Percentiles rank a stretch among this genome's conserved stretches.
phyloP scores from a whole-genome alignment of 1,140 invertebrate genomes.

The Eumaeus atala region DNA sequence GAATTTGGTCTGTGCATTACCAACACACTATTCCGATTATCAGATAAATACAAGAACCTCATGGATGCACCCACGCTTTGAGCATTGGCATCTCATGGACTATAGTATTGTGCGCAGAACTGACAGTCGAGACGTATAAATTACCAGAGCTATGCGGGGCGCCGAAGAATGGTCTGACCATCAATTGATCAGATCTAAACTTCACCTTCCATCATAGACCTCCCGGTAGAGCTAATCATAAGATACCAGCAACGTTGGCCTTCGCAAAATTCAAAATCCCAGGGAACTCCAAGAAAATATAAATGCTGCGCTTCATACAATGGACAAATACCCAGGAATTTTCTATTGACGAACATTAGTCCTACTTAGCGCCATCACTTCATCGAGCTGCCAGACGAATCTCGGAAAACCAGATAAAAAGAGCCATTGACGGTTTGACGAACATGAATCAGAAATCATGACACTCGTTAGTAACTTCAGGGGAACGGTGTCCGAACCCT shows the following conservation, averaged over 20 bases:
- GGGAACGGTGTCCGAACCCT: no score
- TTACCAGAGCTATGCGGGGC: neutral
- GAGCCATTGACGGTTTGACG: no score
- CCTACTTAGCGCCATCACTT: no score
- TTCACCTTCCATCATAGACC: neutral
- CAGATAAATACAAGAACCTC: neutral
- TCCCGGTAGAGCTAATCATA: neutral
- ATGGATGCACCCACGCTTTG: neutral
- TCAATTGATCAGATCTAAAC: neutral
- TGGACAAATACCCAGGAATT: no score
- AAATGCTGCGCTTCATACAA: no score
- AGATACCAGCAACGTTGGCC: neutral
- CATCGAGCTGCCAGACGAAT: no score
- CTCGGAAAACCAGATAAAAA: no score
- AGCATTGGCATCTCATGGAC: slow-evolving; percentile 2
- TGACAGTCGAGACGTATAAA: neutral
- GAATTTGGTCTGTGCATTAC: neutral
- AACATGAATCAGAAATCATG: no score
- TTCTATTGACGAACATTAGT: no score
- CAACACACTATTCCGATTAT: neutral
- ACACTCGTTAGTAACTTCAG: no score
- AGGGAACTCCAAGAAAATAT: no score
- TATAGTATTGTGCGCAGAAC: neutral
- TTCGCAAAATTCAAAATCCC: no score
- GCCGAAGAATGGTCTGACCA: neutral